These are phyloP conservation scores for Todus mexicanus DNA, from an alignment of 2,797 vertebrate species.

Conservation along the genomic window DNA sequence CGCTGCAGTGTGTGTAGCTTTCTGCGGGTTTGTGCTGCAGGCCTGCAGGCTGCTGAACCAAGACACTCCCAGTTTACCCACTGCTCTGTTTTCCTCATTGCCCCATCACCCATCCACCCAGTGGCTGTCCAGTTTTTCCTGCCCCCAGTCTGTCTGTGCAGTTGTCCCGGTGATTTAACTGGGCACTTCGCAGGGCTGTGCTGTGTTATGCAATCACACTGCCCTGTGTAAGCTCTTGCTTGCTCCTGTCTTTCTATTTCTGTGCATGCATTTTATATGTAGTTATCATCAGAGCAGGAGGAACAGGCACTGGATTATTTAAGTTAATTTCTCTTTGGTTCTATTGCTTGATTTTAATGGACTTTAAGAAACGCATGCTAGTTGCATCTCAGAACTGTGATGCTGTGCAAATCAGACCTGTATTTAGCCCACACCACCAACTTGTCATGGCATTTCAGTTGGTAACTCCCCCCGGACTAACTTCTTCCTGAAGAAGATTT, in stretches of 20 bases:
- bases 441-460: not conserved
- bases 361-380: not conserved
- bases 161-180: not conserved
- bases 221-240: not conserved
- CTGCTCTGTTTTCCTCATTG: not conserved
- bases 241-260: not conserved
- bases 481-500: not conserved
- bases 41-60: not conserved
- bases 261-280: not conserved
- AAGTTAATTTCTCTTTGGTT: not conserved
- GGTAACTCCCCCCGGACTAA: not conserved
- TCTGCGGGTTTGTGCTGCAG: not conserved
- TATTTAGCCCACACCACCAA: not conserved
- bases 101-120: not conserved
- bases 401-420: not conserved
- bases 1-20: not conserved
- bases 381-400: not conserved
- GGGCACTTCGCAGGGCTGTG: not conserved
- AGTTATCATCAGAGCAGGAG: not conserved
- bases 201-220: fast-evolving
- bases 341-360: not conserved
- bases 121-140: not conserved
- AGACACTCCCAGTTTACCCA: not conserved
- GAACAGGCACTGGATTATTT: not conserved
- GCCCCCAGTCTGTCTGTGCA: not conserved